phyloP scores from a whole-genome alignment of 2,888 invertebrate species.

The Cyclophora albipunctata region DNA sequence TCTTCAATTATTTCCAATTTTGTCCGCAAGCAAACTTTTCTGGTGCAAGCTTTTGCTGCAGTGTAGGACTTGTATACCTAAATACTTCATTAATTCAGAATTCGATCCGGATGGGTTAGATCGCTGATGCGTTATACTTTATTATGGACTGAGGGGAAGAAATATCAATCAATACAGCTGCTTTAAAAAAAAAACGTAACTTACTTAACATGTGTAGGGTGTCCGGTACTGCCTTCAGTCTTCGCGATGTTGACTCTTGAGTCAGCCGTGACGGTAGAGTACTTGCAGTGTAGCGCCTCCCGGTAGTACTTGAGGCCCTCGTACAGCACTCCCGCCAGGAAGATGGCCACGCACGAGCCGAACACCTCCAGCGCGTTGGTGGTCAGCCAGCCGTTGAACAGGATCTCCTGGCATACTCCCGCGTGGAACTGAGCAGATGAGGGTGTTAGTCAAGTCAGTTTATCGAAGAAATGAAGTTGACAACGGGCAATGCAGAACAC shows the following conservation, averaged over 20 bases:
- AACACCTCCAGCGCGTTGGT: slow-evolving; percentile 83
- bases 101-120: too few species aligned
- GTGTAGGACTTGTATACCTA: too few species aligned
- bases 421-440: slow-evolving; percentile 80
- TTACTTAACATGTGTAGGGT: slow-evolving; percentile 59
- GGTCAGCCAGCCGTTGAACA: slow-evolving; percentile 88
- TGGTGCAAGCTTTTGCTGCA: too few species aligned
- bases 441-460: background rate
- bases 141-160: too few species aligned
- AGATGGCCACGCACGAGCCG: slow-evolving; percentile 91
- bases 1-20: too few species aligned
- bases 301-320: slow-evolving; percentile 94
- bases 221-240: slow-evolving; percentile 61
- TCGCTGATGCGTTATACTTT: too few species aligned
- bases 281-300: slow-evolving; percentile 57
- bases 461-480: too few species aligned
- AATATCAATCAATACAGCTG: too few species aligned
- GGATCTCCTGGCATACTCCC: slow-evolving; percentile 83
- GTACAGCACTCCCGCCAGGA: slow-evolving; percentile 92
- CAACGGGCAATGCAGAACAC: too few species aligned
- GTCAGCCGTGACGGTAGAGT: slow-evolving; percentile 42
- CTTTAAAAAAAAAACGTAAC: slow-evolving; percentile 12
- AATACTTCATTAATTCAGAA: too few species aligned
- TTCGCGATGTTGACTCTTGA: slow-evolving; percentile 68
- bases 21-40: too few species aligned